These are phyloP conservation scores for Actinia tenebrosa DNA, from an alignment of 64 coral and sea anemone genomes.

Conservation along the genomic window DNA sequence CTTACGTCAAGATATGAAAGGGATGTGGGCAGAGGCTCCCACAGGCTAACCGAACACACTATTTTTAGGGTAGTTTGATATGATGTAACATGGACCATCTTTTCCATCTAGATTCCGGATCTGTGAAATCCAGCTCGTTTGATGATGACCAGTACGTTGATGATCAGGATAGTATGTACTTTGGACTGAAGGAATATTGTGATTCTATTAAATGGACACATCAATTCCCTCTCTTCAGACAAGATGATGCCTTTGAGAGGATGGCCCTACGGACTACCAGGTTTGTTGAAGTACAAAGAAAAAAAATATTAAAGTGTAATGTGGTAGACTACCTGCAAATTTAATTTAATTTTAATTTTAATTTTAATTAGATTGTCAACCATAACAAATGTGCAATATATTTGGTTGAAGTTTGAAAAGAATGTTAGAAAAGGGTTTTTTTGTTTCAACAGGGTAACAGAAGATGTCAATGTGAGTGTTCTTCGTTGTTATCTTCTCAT, in stretches of 20 bases:
- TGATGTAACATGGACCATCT: neutral
- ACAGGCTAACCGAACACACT: too few species aligned
- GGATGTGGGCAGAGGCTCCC: too few species aligned
- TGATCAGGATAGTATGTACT: conserved; percentile 82
- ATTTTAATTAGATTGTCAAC: too few species aligned
- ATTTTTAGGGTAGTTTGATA: too few species aligned
- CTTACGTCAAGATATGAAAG: too few species aligned
- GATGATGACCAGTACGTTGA: conserved; percentile 58
- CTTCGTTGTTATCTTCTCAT: conserved; percentile 86
- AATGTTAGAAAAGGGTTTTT: neutral
- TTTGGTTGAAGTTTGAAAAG: neutral
- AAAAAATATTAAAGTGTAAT: too few species aligned
- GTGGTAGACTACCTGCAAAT: too few species aligned
- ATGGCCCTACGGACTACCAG: conserved; percentile 87
- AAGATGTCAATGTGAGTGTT: conserved; percentile 89
- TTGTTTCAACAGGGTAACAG: conserved; percentile 51
- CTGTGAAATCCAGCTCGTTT: conserved; percentile 5
- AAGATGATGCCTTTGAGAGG: conserved; percentile 97
- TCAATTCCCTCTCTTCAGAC: conserved; percentile 88
- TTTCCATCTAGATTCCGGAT: neutral
- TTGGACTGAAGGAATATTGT: conserved; percentile 96
- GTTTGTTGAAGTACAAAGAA: conserved; percentile 11
- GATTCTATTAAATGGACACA: conserved; percentile 98
- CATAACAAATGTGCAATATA: too few species aligned
- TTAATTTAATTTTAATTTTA: too few species aligned